Conservation (phyloP, 2,888 invertebrate species). For the Melanostoma scalare region DNA sequence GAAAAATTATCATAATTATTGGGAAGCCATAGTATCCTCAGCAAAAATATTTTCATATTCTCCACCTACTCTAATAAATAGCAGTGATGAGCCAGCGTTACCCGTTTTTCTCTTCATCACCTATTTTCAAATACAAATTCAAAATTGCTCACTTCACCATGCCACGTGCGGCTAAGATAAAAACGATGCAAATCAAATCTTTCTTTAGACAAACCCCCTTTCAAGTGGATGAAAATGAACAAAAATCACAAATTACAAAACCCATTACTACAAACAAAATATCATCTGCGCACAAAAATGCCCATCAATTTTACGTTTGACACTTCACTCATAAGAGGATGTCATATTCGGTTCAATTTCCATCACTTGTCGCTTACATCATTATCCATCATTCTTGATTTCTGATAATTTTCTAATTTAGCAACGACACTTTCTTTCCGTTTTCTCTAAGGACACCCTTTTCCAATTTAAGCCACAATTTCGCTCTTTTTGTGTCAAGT, state of each 20-base stretch:
- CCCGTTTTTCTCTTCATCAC: no score
- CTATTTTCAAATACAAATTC: no score
- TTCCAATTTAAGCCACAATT: constrained; percentile 45
- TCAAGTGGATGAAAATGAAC: background rate
- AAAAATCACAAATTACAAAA: constrained; percentile 31
- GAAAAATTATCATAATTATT: no score
- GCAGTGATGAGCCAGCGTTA: no score
- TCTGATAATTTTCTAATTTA: constrained; percentile 72
- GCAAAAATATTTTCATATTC: no score
- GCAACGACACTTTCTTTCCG: constrained; percentile 51
- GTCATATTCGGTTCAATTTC: constrained; percentile 44
- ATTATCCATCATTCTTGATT: constrained; percentile 67
- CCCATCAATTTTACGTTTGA: constrained; percentile 61
- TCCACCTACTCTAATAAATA: no score
- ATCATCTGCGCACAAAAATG: constrained; percentile 32
- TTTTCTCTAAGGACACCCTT: constrained; percentile 42
- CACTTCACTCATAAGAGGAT: constrained; percentile 41
- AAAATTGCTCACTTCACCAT: no score
- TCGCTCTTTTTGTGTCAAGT: constrained; percentile 49
- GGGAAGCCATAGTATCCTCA: no score
- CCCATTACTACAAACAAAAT: constrained; percentile 32
- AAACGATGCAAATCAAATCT: background rate
- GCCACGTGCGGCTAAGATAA: no score
- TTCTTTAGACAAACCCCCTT: background rate
- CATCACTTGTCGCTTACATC: constrained; percentile 63